A percentile compares a stretch with the other conserved stretches of the same genome.
Conservation (phyloP, 2,797 vertebrate species). For the Nothura maculosa region DNA sequence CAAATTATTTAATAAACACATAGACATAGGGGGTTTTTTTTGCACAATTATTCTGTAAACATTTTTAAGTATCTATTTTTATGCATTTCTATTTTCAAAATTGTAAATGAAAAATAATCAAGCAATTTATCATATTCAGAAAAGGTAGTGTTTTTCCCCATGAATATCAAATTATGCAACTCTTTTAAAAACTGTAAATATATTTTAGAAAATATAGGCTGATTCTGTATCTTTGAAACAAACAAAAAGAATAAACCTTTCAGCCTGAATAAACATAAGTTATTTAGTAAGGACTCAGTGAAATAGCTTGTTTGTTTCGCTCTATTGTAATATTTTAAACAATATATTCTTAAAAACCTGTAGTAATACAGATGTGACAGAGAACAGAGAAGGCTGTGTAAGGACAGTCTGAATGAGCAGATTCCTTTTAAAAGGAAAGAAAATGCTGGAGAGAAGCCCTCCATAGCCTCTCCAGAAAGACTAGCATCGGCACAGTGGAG, state of each 20-base stretch:
- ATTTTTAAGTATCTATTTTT: background rate
- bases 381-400: background rate
- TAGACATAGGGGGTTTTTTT: background rate
- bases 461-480: background rate
- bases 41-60: background rate
- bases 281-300: background rate
- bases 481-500: rapidly evolving
- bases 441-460: background rate
- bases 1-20: background rate
- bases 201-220: background rate
- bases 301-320: background rate
- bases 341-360: background rate
- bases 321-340: background rate
- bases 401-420: background rate
- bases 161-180: background rate
- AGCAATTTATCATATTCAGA: background rate
- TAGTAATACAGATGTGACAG: background rate
- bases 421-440: background rate
- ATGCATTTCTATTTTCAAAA: background rate
- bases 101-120: background rate
- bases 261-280: background rate
- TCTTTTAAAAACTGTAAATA: background rate
- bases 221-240: background rate
- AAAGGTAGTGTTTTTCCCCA: background rate
- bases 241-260: background rate